Evolutionary conservation across 2,888 invertebrate species (phyloP).

Genomic region (Andrena haemorrhoa): DNA sequence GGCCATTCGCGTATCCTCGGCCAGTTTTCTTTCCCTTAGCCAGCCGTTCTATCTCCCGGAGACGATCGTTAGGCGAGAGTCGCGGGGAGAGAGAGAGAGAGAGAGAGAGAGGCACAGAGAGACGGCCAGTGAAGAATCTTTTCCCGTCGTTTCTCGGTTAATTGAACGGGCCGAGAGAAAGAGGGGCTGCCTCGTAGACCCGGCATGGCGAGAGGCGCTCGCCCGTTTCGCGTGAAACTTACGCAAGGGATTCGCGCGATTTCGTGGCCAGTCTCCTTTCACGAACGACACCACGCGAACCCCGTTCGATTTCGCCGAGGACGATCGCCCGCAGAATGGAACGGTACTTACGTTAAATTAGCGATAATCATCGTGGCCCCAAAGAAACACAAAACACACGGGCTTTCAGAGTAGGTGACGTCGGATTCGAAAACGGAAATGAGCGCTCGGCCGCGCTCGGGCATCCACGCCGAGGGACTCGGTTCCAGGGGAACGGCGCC

Average conservation of each 20-base stretch:
- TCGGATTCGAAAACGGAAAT: constrained; percentile 82
- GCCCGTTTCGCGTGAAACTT: constrained; percentile 57
- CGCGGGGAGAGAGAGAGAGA: neutral
- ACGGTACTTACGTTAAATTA: constrained; percentile 81
- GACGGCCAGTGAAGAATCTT: constrained; percentile 4
- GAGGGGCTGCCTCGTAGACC: constrained; percentile 55
- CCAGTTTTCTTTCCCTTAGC: neutral
- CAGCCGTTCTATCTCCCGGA: constrained; percentile 19
- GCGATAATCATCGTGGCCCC: constrained; percentile 82
- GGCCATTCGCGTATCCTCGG: constrained; percentile 20
- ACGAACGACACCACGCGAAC: constrained; percentile 74
- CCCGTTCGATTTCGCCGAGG: neutral
- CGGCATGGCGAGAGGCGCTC: constrained; percentile 77
- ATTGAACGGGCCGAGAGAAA: constrained; percentile 40
- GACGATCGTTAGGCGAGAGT: neutral
- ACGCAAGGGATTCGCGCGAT: constrained; percentile 74
- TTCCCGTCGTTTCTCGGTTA: constrained; percentile 31
- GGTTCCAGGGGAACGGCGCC: constrained; percentile 45
- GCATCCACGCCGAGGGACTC: constrained; percentile 49
- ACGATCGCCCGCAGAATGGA: neutral
- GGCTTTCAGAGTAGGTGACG: constrained; percentile 81
- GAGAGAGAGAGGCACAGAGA: neutral
- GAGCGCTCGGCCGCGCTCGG: constrained; percentile 73
- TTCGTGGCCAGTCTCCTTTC: constrained; percentile 73
- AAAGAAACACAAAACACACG: constrained; percentile 82